Percentiles rank a stretch among this genome's conserved stretches.
Conservation (phyloP, 2,797 vertebrate genomes). For the Chaunax sp. region DNA sequence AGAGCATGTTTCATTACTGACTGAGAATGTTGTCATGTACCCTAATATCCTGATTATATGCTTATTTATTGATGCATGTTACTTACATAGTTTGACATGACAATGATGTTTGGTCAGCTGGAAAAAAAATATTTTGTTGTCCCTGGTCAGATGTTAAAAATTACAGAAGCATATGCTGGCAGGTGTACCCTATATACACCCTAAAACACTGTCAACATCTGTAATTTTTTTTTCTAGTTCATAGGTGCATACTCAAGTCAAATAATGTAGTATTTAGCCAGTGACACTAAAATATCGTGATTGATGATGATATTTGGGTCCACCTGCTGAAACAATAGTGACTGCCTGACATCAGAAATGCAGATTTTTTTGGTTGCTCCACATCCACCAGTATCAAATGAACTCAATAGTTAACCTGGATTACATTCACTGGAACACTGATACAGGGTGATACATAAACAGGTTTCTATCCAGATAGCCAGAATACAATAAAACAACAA, state of each 20-base stretch:
- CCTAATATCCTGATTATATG: too few species aligned
- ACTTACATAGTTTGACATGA: too few species aligned
- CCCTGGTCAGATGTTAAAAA: too few species aligned
- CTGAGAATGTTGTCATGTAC: too few species aligned
- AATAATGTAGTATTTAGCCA: conserved; percentile 10
- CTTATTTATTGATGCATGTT: too few species aligned
- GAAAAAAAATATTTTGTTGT: too few species aligned
- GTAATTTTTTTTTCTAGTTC: background rate
- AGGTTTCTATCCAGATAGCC: background rate
- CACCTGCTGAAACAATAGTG: conserved; percentile 7
- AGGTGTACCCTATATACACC: too few species aligned
- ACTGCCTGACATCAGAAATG: too few species aligned
- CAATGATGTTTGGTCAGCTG: too few species aligned
- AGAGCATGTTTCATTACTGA: too few species aligned
- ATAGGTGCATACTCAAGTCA: background rate
- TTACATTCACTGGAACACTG: background rate
- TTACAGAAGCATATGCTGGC: too few species aligned
- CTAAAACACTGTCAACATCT: too few species aligned
- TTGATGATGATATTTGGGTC: conserved; percentile 7
- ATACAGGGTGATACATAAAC: background rate
- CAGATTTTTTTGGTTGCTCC: background rate
- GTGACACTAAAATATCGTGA: conserved; percentile 1
- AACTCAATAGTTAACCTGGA: background rate
- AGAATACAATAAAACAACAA: background rate
- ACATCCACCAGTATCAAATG: conserved; percentile 21